These are phyloP conservation scores for Solea senegalensis DNA, from an alignment of 2,113 vertebrate genomes.

Conservation along the genomic window DNA sequence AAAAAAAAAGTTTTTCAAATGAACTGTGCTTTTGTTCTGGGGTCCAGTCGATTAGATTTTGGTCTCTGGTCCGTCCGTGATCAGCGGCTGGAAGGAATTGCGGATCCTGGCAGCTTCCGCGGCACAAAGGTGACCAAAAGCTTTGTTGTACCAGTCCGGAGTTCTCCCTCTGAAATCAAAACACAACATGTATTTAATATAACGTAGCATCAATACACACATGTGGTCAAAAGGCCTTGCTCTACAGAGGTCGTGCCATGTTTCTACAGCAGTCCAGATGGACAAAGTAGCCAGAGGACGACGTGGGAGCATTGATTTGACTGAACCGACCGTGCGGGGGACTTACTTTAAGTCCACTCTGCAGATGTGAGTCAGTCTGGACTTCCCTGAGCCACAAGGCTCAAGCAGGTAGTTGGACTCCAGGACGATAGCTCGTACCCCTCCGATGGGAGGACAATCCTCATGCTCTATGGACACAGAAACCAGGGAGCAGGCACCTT, in stretches of 20 bases:
- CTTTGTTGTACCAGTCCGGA: conserved; percentile 98
- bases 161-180: conserved; percentile 87
- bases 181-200: conserved; percentile 19
- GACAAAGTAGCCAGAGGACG: no score
- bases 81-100: conserved; percentile 94
- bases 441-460: conserved; percentile 86
- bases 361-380: conserved; percentile 94
- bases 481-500: conserved; percentile 91
- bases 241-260: no score
- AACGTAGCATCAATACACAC: background rate
- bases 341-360: conserved; percentile 95
- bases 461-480: conserved; percentile 91
- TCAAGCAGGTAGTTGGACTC: conserved; percentile 95
- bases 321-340: background rate
- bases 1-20: conserved; percentile 56
- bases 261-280: no score
- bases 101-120: conserved; percentile 92
- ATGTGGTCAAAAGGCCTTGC: background rate
- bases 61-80: conserved; percentile 94
- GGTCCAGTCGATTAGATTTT: conserved; percentile 85
- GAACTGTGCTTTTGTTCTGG: conserved; percentile 62
- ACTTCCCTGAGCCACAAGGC: conserved; percentile 95
- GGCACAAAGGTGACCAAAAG: conserved; percentile 93
- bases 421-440: conserved; percentile 88
- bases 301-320: no score